Base-by-base conservation (phyloP, 2,888 invertebrate genomes). In the Piscicola geometra region DNA sequence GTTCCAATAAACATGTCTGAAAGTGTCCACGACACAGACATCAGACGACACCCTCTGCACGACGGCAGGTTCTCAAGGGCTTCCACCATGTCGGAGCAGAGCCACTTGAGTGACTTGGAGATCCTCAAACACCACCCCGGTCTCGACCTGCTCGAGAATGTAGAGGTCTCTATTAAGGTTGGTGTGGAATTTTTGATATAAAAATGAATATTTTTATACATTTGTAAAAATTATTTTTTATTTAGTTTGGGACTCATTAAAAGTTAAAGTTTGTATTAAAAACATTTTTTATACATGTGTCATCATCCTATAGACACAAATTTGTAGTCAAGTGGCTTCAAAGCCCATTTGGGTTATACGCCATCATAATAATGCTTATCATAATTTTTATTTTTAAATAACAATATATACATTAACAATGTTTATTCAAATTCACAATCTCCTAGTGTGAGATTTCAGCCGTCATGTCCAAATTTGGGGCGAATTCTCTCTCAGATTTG, bases 151-250 rank as follows among this genome's bases (percentile, higher is more conserved):
- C 56, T 81, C 35, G 79, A 78, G 50, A 78, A 77, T 33, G 80
- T 83, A 60, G 78, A 80, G 76, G 76, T 76, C 21, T 71, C 75
- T 1, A 75, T 79, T 28, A 78, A 79, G 79, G 79, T 79, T n/a
- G n/a, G n/a, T n/a, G n/a, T n/a, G n/a, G n/a, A n/a, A n/a, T n/a
- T n/a, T n/a, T n/a, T n/a, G n/a, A n/a, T n/a, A n/a, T n/a, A n/a
- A n/a, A n/a, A n/a, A n/a, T n/a, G n/a, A n/a, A n/a, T n/a, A n/a
- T 25, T 64, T 64, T 64, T n/a, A 25, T 64, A 12, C 25, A 15
- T 21, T 64, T 64, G 9, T 25, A 64, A 64, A 15, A 64, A 64
- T 64, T 64, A 64, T 64, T 64, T 9, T 64, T 64, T 64, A 25
- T n/a, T n/a, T n/a, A n/a, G n/a, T n/a, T n/a, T n/a, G n/a, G n/a